These are phyloP conservation scores for Corydoras maculifer DNA, from an alignment of 2,113 vertebrate species.

Conservation along the genomic window DNA sequence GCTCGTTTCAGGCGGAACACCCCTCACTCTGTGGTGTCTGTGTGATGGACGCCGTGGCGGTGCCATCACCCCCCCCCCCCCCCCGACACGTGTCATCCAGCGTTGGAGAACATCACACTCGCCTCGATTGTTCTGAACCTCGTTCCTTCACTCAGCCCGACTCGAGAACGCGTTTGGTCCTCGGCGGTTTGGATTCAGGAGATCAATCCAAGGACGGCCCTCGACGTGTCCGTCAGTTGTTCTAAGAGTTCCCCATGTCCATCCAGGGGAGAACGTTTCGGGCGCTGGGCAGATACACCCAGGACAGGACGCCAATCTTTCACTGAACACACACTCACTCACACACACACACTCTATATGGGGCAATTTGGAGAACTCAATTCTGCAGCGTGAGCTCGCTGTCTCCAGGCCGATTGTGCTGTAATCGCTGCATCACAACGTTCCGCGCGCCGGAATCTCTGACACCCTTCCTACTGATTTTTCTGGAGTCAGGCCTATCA, in stretches of 20 bases:
- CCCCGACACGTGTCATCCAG: constrained; percentile 11
- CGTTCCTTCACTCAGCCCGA: constrained; percentile 13
- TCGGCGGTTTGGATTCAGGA: constrained; percentile 13
- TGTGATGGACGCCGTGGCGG: neutral
- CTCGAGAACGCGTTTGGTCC: neutral
- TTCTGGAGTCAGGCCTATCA: constrained; percentile 19
- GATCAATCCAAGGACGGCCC: constrained; percentile 9
- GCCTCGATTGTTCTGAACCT: constrained; percentile 10
- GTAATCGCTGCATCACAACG: constrained; percentile 11
- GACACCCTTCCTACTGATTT: constrained; percentile 20
- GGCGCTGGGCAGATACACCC: too few relatives aligned
- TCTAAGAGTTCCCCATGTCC: too few relatives aligned
- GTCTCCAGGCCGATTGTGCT: constrained; percentile 5
- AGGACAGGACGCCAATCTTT: too few relatives aligned
- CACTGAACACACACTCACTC: too few relatives aligned
- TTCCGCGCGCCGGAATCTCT: constrained; percentile 13
- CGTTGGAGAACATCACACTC: neutral
- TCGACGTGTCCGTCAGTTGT: constrained; percentile 16
- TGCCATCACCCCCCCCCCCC: constrained; percentile 1
- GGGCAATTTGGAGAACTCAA: too few relatives aligned
- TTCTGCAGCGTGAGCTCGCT: constrained; percentile 26
- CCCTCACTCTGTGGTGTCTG: neutral
- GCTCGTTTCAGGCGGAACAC: too few relatives aligned
- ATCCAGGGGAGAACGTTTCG: too few relatives aligned
- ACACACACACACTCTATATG: too few relatives aligned